phyloP scores from a whole-genome alignment of 1,140 invertebrate species.

The Micrasema longulum region DNA sequence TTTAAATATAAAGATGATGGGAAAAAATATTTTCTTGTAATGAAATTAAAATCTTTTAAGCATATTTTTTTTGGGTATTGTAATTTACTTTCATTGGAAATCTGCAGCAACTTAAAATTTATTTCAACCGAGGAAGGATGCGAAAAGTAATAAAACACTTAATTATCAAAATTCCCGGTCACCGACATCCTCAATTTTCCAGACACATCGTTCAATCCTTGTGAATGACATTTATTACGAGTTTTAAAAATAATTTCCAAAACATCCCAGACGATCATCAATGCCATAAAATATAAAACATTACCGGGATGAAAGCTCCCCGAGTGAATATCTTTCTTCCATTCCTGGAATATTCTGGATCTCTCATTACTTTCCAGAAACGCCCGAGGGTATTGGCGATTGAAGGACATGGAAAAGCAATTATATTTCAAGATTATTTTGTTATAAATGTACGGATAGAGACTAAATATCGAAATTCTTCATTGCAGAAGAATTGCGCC shows the following conservation, averaged over 20 bases:
- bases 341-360: slow-evolving; percentile 21
- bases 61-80: too few relatives aligned
- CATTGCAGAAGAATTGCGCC: too few relatives aligned
- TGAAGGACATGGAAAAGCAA: slow-evolving; percentile 36
- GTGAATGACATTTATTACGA: slow-evolving; percentile 34
- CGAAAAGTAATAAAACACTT: neutral
- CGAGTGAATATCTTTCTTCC: slow-evolving; percentile 9
- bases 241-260: slow-evolving; percentile 20
- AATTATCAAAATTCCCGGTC: slow-evolving; percentile 18
- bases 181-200: slow-evolving; percentile 18
- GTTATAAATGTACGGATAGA: slow-evolving; percentile 12
- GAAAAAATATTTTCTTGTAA: too few relatives aligned
- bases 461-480: neutral
- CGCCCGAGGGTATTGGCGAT: slow-evolving; percentile 21
- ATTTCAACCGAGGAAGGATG: too few relatives aligned
- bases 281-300: slow-evolving; percentile 18
- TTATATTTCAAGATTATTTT: slow-evolving; percentile 38
- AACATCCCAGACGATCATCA: slow-evolving; percentile 17
- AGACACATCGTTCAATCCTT: slow-evolving; percentile 32
- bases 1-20: too few relatives aligned
- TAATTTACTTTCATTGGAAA: too few relatives aligned
- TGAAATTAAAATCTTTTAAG: too few relatives aligned
- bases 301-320: slow-evolving; percentile 12
- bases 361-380: slow-evolving; percentile 27
- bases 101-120: too few relatives aligned